Base-by-base conservation (phyloP, 2,888 invertebrate species). In the Chrysotoxum bicinctum region DNA sequence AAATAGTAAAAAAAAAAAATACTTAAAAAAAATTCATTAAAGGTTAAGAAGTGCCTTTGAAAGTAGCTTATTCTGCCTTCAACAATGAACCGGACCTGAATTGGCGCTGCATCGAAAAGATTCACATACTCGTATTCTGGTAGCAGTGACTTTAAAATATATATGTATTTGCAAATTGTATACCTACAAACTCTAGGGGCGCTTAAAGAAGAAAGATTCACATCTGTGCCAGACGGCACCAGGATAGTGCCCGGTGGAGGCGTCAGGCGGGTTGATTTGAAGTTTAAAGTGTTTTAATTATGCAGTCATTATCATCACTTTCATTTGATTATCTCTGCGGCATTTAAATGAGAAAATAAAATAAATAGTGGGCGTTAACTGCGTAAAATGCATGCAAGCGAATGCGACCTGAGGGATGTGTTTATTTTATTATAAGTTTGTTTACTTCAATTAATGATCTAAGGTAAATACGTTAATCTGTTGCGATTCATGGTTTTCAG, bases 231-330 rank as follows among this genome's bases (percentile, higher is more conserved):
- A 64, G 45, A 10, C 45, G 19, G 7, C 10, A 45, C 14, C 14
- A 7, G 26, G 19, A 8, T 12, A 40, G 16, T 10, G 16, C 43
- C 9, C 8, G n/a, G 30, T 43, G 43, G 43, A 6, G 43, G n/a
- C 37, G 60, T 14, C 9, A 14, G 23, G 30, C 16, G 30, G 16
- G 26, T 10, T 26, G 43, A 66, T 62, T 73, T 50, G 48, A 73
- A 62, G 54, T 83, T 74, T 68, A 83, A 78, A 83, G 82, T 83
- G 78, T 78, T 82, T 78, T 78, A 82, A 82, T 82, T 82, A 82
- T 62, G 73, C 37, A 79, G 74, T 74, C 40, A 58, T 75, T 84
- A 76, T 80, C 23, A 50, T 66, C 72, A 72, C 80, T 84, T 80
- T 76, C 84, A 72, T 84, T 84, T 76, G 50, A 80, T 80, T 76